phyloP scores from a whole-genome alignment of 1,140 invertebrate genomes.

The Drosophila truncata region DNA sequence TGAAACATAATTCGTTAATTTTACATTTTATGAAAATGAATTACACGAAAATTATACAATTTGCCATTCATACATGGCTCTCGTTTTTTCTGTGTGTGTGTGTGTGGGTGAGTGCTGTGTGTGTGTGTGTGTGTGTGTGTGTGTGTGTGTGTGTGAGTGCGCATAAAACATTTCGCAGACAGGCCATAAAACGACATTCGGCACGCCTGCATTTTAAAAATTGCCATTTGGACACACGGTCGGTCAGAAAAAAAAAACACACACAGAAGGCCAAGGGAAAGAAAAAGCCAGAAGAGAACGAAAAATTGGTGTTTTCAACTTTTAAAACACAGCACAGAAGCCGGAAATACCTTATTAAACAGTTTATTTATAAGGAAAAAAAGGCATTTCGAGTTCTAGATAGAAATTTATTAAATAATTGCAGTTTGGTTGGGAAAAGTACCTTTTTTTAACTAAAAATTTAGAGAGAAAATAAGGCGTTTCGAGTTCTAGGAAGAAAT shows the following conservation, averaged over 20 bases:
- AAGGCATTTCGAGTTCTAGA: neutral
- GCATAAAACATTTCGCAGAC: conserved; percentile 62
- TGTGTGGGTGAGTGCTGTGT: neutral
- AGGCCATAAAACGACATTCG: conserved; percentile 64
- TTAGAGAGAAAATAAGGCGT: too few relatives aligned
- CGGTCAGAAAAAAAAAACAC: conserved; percentile 10
- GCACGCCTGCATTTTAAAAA: conserved; percentile 68
- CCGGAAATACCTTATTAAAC: conserved; percentile 11
- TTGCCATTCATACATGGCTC: conserved; percentile 42
- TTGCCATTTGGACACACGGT: conserved; percentile 55
- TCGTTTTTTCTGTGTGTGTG: neutral
- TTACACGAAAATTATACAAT: conserved; percentile 65
- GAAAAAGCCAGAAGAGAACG: neutral
- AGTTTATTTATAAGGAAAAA: neutral
- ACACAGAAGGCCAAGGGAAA: neutral
- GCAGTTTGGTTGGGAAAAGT: too few relatives aligned
- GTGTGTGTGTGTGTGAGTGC: conserved; percentile 30
- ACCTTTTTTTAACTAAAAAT: neutral
- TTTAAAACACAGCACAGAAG: neutral
- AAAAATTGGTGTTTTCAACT: conserved; percentile 5
- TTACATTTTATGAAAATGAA: conserved; percentile 74
- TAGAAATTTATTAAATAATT: too few relatives aligned
- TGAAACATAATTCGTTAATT: conserved; percentile 79
- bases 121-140: neutral
- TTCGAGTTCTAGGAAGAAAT: too few relatives aligned